Conservation (phyloP, 2,888 invertebrate genomes). For the Lepidonotus clava region DNA sequence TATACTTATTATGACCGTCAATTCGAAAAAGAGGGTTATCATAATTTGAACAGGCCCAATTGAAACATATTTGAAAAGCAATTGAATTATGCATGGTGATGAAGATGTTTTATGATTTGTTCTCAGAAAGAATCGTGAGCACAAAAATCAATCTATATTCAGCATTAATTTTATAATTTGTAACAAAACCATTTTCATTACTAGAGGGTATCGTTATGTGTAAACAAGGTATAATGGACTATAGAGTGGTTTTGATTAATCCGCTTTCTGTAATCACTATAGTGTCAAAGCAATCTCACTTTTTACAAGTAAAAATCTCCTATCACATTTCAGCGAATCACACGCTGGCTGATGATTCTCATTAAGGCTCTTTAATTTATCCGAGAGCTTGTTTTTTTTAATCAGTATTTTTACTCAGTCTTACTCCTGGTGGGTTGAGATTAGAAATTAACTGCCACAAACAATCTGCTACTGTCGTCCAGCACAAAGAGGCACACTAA, state of each 20-base stretch:
- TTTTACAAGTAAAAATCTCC: background rate
- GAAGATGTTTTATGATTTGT: no score
- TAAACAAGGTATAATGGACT: no score
- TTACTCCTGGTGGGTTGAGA: background rate
- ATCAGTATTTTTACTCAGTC: background rate
- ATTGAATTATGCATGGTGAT: no score
- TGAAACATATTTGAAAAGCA: no score
- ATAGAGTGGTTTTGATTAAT: background rate
- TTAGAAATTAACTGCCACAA: background rate
- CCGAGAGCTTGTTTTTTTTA: background rate
- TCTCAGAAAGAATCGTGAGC: no score
- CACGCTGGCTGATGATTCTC: background rate
- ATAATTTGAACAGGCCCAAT: no score
- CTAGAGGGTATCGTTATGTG: no score
- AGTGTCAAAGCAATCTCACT: background rate
- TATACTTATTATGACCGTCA: no score
- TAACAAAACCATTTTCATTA: no score
- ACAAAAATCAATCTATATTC: no score
- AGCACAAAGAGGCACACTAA: background rate
- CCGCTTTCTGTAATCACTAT: background rate
- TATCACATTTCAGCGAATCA: background rate
- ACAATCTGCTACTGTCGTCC: background rate
- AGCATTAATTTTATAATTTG: no score
- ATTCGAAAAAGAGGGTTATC: no score
- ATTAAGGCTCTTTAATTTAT: constrained; percentile 10